Base-by-base conservation (phyloP, 2,797 vertebrate species). In the Otolemur crassicaudatus region DNA sequence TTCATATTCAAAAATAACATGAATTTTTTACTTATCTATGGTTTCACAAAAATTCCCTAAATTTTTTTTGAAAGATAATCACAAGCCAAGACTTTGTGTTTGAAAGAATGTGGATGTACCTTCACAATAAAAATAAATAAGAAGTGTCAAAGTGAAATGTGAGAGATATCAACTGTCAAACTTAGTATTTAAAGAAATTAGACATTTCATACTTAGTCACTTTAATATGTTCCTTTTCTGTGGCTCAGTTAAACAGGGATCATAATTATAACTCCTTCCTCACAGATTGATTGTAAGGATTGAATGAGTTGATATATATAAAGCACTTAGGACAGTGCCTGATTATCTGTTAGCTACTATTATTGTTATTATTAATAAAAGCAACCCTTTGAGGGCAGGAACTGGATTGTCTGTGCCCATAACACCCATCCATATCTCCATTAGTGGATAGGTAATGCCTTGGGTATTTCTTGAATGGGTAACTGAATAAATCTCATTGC, bases 301-400 rank as follows among this genome's bases (percentile, higher is more conserved):
- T 90, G 22, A 58, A 81, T 34, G 12, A 5, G 29, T 61, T 76
- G 23, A 17, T 37, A 20, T 20, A 53, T 37, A 20, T 73, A 34
- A 76, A 93, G 19, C 43, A 76, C 73, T 94, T 91, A 91, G 22
- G 60, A 91, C 49, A 37, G 31, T 69, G 20, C 69, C 61, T 94
- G n/a, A 60, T 46, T 63, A 34, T 91, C 79, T 81, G 12, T 86
- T 90, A 56, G 11, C 37, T 84, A 43, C 81, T 83, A 12, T 67
- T 92, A 34, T 19, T 82, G 23, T 82, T 65, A 31, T 20, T 87
- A 76, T 25, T 60, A 60, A 27, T 72, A 76, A 81, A 63, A 91
- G 40, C 40, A 73, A 37, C n/a, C 3, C 3, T 83, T 61, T 13
- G 40, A 91, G 40, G 8, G 4, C 56, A 61, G 65, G 34, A 83